Conservation (phyloP, 1,140 invertebrate species). For the Drosophila insularis region DNA sequence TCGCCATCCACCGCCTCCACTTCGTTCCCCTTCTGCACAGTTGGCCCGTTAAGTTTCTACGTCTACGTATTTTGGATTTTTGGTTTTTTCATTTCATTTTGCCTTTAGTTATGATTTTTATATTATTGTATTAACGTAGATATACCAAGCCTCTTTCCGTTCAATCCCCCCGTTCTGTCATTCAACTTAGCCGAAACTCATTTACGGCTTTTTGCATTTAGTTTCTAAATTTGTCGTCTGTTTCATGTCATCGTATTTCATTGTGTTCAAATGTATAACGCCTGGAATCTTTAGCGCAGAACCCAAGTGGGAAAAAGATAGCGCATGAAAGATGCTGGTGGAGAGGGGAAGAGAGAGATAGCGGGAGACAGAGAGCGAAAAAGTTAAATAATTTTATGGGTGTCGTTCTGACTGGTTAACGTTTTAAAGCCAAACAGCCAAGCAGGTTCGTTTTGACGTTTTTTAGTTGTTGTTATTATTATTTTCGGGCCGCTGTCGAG, state of each 20-base stretch:
- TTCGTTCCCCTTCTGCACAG: not conserved
- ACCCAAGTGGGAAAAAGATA: conserved; percentile 57
- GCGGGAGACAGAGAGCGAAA: conserved; percentile 6
- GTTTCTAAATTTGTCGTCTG: conserved; percentile 43
- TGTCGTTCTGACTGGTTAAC: conserved; percentile 62
- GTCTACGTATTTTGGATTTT: conserved; percentile 15
- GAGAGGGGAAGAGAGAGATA: conserved; percentile 2
- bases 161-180: not conserved
- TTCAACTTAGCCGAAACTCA: conserved; percentile 19
- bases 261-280: conserved; percentile 68
- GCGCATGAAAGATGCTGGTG: conserved; percentile 45
- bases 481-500: conserved; percentile 66
- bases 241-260: conserved; percentile 34
- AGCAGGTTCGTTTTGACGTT: conserved; percentile 62
- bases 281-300: conserved; percentile 34
- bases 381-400: conserved; percentile 16
- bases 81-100: conserved; percentile 31
- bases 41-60: conserved; percentile 23
- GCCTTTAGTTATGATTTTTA: conserved; percentile 57
- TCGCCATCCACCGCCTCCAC: not conserved
- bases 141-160: not conserved
- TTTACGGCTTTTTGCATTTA: conserved; percentile 33
- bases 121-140: conserved; percentile 9
- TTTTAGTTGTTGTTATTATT: not conserved
- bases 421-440: conserved; percentile 30